Evolutionary conservation across 1,140 invertebrate species (phyloP), one percentile per base, ranked within the genome.

Genomic region (Procambarus virginalis): DNA sequence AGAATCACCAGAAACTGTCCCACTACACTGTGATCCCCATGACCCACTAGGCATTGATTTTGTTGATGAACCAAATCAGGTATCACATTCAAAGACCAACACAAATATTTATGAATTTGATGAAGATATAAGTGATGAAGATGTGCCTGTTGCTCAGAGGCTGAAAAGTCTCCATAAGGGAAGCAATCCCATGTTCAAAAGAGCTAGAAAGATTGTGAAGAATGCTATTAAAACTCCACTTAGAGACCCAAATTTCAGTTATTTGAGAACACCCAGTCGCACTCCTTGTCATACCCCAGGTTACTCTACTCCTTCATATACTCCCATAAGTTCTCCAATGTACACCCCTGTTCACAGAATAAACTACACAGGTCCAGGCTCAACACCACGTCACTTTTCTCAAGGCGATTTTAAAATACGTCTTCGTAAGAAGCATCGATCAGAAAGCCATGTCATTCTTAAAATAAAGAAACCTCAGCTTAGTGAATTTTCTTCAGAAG

Each of bases 181-280:
- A 20, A 68, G 76, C 34, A 78, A 81, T 48, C 60, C 81, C 20
- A 84, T 58, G 4, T 89, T 78, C 76, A 84, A 55, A 51, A 77
- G 76, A 49, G 88, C 82, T 48, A 76, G 82, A 22, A 77, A 76
- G 46, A 89, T 89, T 45, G 73, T 89, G 8, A 45, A 60, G 73
- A 89, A 89, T 84, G 88, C 88, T 46, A 89, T 84, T 17, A 89
- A 76, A 64, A 89, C 88, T 3, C 88, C 88, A 17, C 46, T 78
- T 34, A 58, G 82, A 78, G 88, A 89, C 22, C 88, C 73, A 48
- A 89, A 89, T 55, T 89, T 89, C 76, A 89, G 88, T 49, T 89
- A 89, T 45, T 51, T 89, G 22, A 84, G 75, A 45, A 89, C 88
- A 9, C 84, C 84, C 9, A 22, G 14, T 49, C 76, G 76, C 6